Base-by-base conservation (phyloP, 2,113 vertebrate species). In the Seriola dumerili region DNA sequence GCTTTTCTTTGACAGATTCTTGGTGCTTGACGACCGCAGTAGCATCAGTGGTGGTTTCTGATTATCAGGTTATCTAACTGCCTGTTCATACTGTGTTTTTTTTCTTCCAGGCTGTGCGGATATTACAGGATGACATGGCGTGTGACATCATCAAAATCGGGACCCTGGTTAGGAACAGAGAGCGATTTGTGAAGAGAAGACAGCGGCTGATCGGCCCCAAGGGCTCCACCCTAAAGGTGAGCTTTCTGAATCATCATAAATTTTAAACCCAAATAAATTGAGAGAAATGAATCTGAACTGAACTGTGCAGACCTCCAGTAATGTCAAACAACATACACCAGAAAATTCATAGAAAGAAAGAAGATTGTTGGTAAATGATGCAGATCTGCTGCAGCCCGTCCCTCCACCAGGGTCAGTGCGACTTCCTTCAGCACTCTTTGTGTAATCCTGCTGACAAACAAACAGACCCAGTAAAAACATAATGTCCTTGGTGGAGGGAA, bases 61-160 rank as follows among this genome's bases (percentile, higher is more conserved):
- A 17, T 63, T 21, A 21, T 13, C n/a, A 1, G 5, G 14, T 72
- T 34, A 1, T 55, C 52, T 34, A 19, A 13, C 12, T 9, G 3
- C 14, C 4, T 23, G 6, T 11, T 72, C 10, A 32, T n/a, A 0
- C 11, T 19, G 19, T 40, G 29, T 29, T 29, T 72, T 19, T 48
- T 66, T 74, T 21, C 42, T 59, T 80, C 88, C 87, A 99, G 98
- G 97, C 98, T 38, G 94, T 98, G 57, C 95, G 98, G 77, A 97
- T 99, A 88, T 96, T 99, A 80, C 95, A 99, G 90, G 97, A 99
- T 80, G 97, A 99, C 8, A 16, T 96, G 84, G 98, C 98, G 0
- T 99, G 98, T 95, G 98, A 99, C 89, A 99, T 99, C 55, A 97
- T 99, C 85, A 99, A 99, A 94, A 95, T 99, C 21, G 98, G 98